A percentile compares a stretch with the other conserved stretches of the same genome.
Evolutionary conservation across 2,113 vertebrate species (phyloP).

Genomic region (Lutjanus erythropterus): DNA sequence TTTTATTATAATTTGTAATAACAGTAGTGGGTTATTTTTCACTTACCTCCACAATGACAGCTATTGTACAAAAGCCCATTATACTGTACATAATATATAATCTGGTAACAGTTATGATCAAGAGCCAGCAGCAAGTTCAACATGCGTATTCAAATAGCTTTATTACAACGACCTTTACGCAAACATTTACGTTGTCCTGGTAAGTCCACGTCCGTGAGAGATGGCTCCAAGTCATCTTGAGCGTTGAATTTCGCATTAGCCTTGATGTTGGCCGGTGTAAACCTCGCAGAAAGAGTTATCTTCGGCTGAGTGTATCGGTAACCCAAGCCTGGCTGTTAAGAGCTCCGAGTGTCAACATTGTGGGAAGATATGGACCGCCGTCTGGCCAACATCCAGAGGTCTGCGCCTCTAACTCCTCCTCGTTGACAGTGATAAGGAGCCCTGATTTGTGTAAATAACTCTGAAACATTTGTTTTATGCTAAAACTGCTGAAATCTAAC

Average conservation of each 20-base stretch:
- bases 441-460: conserved; percentile 63
- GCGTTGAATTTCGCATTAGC: conserved; percentile 71
- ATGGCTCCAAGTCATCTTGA: conserved; percentile 42
- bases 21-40: neutral
- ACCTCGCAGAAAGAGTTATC: conserved; percentile 70
- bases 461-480: conserved; percentile 39
- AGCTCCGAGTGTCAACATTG: conserved; percentile 83
- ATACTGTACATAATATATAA: neutral
- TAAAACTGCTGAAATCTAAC: conserved; percentile 37
- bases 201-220: conserved; percentile 39
- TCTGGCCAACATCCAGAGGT: conserved; percentile 80
- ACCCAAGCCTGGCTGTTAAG: conserved; percentile 80
- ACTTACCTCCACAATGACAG: conserved; percentile 37
- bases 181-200: conserved; percentile 5
- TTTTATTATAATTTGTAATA: too few species aligned
- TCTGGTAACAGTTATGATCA: conserved; percentile 1
- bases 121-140: conserved; percentile 31
- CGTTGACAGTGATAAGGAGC: conserved; percentile 72
- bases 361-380: conserved; percentile 76
- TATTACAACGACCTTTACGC: conserved; percentile 55
- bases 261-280: conserved; percentile 74
- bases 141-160: conserved; percentile 42
- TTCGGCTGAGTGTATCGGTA: conserved; percentile 72
- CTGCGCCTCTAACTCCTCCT: conserved; percentile 50
- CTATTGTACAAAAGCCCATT: neutral